Conservation (phyloP, 1,140 invertebrate genomes). For the Chironomus striatipennis region DNA sequence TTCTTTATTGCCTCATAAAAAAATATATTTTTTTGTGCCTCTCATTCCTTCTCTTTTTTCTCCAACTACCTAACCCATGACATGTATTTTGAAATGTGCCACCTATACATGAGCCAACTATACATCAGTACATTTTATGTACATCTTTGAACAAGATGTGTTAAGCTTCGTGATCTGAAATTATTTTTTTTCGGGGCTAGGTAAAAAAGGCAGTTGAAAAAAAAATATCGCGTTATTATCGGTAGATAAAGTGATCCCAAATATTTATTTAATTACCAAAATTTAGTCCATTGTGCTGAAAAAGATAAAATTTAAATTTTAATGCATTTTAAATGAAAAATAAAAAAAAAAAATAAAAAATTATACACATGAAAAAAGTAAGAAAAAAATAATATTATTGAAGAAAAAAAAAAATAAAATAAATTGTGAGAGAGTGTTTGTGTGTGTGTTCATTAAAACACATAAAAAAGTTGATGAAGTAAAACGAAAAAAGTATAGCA, state of each 20-base stretch:
- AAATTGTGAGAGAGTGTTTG: background rate
- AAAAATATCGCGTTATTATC: background rate
- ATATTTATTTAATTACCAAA: background rate
- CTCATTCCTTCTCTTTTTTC: no score
- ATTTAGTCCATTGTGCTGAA: conserved; percentile 2
- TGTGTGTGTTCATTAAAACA: background rate
- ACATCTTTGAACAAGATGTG: conserved; percentile 8
- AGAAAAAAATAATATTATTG: background rate
- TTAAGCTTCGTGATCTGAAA: conserved; percentile 18
- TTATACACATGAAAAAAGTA: background rate
- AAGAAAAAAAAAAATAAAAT: background rate
- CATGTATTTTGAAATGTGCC: background rate
- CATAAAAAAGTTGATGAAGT: conserved; percentile 16
- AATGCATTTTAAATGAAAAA: conserved; percentile 7
- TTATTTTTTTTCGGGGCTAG: background rate
- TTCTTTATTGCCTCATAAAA: background rate
- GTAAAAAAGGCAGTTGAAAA: background rate
- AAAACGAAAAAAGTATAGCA: conserved; percentile 7
- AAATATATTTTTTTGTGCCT: no score
- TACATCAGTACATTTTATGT: background rate
- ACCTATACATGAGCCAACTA: background rate
- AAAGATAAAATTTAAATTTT: background rate
- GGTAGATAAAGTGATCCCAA: conserved; percentile 15
- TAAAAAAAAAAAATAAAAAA: conserved; percentile 1
- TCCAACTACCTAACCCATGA: background rate